phyloP scores from a whole-genome alignment of 2,797 vertebrate genomes.

The Anguilla anguilla region DNA sequence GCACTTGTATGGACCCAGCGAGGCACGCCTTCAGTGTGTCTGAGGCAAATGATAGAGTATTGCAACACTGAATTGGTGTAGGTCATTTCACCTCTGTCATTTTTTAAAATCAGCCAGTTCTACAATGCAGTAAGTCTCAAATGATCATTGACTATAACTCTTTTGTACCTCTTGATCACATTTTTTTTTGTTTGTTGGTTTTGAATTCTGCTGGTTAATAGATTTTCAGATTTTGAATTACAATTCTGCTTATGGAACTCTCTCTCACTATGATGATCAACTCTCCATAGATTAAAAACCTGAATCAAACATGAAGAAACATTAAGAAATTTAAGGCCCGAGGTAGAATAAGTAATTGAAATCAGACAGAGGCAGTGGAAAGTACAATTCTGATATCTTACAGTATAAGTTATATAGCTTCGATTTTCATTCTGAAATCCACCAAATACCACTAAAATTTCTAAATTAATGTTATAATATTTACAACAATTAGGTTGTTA shows the following conservation, averaged over 20 bases:
- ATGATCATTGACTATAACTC: neutral
- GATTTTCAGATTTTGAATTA: neutral
- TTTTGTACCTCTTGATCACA: neutral
- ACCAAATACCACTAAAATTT: neutral
- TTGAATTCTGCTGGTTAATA: neutral
- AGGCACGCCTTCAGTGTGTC: constrained; percentile 16
- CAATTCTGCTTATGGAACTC: neutral
- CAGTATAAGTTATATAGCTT: neutral
- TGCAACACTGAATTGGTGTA: neutral
- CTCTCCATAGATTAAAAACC: neutral
- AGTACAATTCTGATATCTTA: neutral
- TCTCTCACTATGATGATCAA: neutral
- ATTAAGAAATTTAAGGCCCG: neutral
- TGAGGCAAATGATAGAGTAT: neutral
- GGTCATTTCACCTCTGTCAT: neutral
- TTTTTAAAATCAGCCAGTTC: neutral
- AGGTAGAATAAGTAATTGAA: neutral
- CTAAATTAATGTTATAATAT: neutral
- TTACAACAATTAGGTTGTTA: neutral
- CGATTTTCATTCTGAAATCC: neutral
- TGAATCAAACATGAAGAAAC: neutral
- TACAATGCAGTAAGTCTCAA: neutral
- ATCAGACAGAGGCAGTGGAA: neutral
- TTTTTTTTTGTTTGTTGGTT: neutral
- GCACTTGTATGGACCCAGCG: constrained; percentile 5